These are phyloP conservation scores for Lasioglossum lativentre DNA, from an alignment of 2,888 invertebrate genomes.

Conservation along the genomic window DNA sequence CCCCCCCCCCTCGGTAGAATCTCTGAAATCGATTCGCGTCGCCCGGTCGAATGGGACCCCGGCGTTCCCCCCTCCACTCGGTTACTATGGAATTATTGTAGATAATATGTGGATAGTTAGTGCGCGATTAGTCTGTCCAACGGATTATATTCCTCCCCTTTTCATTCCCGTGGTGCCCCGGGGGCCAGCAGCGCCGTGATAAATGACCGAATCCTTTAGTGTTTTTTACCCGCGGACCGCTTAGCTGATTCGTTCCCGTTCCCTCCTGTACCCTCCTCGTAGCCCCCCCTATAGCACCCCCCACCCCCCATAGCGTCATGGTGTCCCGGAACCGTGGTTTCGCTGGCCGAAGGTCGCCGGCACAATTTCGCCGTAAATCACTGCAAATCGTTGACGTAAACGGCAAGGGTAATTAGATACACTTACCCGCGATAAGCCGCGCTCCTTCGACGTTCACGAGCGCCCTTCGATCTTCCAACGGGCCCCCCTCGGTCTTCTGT, in stretches of 20 bases:
- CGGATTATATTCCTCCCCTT: conserved; percentile 81
- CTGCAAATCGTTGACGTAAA: conserved; percentile 83
- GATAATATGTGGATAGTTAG: conserved; percentile 80
- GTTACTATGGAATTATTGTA: conserved; percentile 78
- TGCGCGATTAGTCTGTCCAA: conserved; percentile 82
- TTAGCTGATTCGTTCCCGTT: conserved; percentile 61
- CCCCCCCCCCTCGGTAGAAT: too few relatives aligned
- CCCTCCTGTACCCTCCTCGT: conserved; percentile 27
- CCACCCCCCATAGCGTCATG: conserved; percentile 25
- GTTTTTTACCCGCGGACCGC: conserved; percentile 75
- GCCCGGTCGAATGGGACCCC: conserved; percentile 36
- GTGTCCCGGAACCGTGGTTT: conserved; percentile 42
- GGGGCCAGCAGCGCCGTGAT: conserved; percentile 79
- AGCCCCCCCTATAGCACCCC: too few relatives aligned
- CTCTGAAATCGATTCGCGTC: conserved; percentile 8
- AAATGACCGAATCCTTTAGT: conserved; percentile 82
- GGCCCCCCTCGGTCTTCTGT: conserved; percentile 64
- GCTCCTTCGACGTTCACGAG: conserved; percentile 72
- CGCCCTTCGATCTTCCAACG: conserved; percentile 55
- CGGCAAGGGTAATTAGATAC: conserved; percentile 83
- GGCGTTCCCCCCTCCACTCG: conserved; percentile 31
- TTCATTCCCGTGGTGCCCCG: conserved; percentile 77
- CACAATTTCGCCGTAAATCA: conserved; percentile 84
- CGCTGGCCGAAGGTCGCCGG: conserved; percentile 79
- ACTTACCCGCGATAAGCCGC: conserved; percentile 78